Percentiles rank a stretch among this genome's conserved stretches.
phyloP scores from a whole-genome alignment of 2,113 vertebrate species.

The Agapornis roseicollis region DNA sequence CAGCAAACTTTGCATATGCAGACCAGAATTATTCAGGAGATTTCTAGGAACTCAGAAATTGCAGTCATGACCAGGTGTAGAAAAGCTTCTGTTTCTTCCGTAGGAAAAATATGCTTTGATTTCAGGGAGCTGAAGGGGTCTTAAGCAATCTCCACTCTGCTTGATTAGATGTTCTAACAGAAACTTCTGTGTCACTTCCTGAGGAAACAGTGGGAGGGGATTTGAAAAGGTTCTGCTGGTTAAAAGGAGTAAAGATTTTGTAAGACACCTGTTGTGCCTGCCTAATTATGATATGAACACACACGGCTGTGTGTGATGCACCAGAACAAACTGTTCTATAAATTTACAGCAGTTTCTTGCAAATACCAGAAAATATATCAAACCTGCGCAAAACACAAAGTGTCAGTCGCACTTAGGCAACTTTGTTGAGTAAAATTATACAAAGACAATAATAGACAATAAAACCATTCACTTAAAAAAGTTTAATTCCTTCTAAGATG shows the following conservation, averaged over 20 bases:
- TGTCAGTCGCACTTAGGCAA: background rate
- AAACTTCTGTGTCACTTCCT: background rate
- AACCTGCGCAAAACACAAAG: background rate
- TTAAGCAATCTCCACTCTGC: background rate
- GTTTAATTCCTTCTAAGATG: background rate
- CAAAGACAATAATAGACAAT: background rate
- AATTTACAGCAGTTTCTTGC: background rate
- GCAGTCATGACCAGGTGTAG: background rate
- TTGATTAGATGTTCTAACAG: background rate
- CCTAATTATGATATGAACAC: conserved; percentile 15
- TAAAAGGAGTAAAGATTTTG: conserved; percentile 7
- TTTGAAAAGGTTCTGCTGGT: background rate
- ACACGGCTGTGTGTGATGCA: background rate
- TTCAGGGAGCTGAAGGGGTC: background rate
- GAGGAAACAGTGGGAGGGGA: background rate
- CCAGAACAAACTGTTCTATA: background rate
- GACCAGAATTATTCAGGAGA: background rate
- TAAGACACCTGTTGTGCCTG: background rate
- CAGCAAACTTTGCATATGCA: background rate
- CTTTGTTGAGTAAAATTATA: background rate
- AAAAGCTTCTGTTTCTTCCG: background rate
- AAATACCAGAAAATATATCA: background rate
- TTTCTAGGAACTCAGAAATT: background rate
- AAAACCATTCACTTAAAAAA: background rate
- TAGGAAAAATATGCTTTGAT: background rate